These are phyloP conservation scores for Drosophila oshimai DNA, from an alignment of 1,140 invertebrate genomes.

Conservation along the genomic window DNA sequence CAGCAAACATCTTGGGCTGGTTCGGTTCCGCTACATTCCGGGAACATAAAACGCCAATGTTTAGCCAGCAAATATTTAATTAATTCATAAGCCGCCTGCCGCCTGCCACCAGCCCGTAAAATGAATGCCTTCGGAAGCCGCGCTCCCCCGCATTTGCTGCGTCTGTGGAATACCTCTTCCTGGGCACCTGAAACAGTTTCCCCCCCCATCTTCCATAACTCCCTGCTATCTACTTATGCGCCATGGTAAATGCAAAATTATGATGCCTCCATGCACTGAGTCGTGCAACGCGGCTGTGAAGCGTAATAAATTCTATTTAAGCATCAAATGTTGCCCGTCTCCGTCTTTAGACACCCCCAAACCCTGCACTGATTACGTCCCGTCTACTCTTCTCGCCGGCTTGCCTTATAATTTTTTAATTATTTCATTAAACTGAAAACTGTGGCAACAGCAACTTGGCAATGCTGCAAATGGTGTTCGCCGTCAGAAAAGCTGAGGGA, in stretches of 20 bases:
- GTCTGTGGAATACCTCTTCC: neutral
- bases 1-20: conserved; percentile 15
- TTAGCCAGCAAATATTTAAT: conserved; percentile 76
- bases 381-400: neutral
- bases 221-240: conserved; percentile 36
- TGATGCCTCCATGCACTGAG: conserved; percentile 50
- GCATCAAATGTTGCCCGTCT: conserved; percentile 37
- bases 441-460: conserved; percentile 65
- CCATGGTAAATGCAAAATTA: conserved; percentile 61
- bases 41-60: conserved; percentile 67
- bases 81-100: conserved; percentile 66
- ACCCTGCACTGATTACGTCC: no score
- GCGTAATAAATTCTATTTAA: conserved; percentile 66
- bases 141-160: conserved; percentile 6
- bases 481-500: conserved; percentile 13
- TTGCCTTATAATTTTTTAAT: conserved; percentile 42
- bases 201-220: neutral
- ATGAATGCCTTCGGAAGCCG: conserved; percentile 25
- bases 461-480: conserved; percentile 63
- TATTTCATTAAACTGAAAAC: conserved; percentile 57
- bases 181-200: no score
- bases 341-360: neutral
- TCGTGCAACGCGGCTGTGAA: conserved; percentile 36
- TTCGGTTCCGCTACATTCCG: conserved; percentile 3
- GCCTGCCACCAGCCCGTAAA: conserved; percentile 39